A percentile compares a stretch with the other conserved stretches of the same genome.
phyloP scores from a whole-genome alignment of 2,113 vertebrate genomes.

The Patagioenas fasciata region DNA sequence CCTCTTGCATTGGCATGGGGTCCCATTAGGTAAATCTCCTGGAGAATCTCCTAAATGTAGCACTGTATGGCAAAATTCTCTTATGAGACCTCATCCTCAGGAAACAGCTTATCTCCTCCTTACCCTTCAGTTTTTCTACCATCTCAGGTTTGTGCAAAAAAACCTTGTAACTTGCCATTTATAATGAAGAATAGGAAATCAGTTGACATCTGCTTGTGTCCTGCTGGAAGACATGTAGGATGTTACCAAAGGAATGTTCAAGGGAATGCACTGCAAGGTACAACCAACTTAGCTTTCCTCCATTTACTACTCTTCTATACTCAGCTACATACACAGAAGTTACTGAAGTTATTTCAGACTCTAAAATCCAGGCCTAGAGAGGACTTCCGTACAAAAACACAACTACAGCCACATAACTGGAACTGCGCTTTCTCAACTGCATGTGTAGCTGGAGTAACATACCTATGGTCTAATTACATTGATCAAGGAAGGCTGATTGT shows the following conservation, averaged over 20 bases:
- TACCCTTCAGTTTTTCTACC: neutral
- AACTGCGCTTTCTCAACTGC: neutral
- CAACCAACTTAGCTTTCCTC: neutral
- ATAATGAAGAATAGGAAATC: neutral
- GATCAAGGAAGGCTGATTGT: neutral
- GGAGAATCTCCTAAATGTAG: neutral
- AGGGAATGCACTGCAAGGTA: neutral
- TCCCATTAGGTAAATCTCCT: neutral
- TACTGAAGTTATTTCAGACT: neutral
- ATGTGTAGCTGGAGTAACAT: accelerated
- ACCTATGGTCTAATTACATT: neutral
- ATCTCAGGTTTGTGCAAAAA: neutral
- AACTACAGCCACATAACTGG: neutral
- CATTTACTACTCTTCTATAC: neutral
- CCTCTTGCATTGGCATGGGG: neutral
- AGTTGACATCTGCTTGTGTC: neutral
- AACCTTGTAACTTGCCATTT: neutral
- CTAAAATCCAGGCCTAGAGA: neutral
- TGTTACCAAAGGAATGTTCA: neutral
- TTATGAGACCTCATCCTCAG: neutral
- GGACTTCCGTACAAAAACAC: neutral
- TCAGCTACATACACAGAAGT: neutral
- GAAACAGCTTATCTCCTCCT: neutral
- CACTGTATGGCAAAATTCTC: neutral
- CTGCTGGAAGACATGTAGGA: neutral